Conservation (phyloP, 1,140 invertebrate genomes). For the Eurosta solidaginis region DNA sequence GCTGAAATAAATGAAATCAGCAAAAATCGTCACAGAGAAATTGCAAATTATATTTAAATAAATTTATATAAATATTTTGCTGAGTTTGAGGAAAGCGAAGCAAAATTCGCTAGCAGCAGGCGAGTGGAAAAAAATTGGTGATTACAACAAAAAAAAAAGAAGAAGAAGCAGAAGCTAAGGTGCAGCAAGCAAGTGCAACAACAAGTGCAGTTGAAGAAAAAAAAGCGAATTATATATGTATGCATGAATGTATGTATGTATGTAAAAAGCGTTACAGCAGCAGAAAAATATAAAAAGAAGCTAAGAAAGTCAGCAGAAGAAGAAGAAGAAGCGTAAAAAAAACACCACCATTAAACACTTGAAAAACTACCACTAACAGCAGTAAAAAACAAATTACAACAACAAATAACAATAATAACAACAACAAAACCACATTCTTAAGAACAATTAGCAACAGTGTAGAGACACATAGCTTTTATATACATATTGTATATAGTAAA, state of each 20-base stretch:
- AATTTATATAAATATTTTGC: slow-evolving; percentile 1
- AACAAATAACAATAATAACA: slow-evolving; percentile 15
- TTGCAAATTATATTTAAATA: slow-evolving; percentile 4
- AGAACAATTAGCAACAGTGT: slow-evolving; percentile 17
- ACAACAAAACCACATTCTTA: no score
- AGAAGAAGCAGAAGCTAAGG: neutral
- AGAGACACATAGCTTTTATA: slow-evolving; percentile 4
- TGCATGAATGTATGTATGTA: no score
- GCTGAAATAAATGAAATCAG: no score
- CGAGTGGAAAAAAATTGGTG: neutral
- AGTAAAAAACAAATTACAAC: slow-evolving; percentile 5
- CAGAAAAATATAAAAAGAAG: no score
- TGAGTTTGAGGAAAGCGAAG: neutral
- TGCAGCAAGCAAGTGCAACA: neutral
- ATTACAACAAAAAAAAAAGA: neutral
- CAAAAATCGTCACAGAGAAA: neutral
- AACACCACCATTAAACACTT: slow-evolving; percentile 21
- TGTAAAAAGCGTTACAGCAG: no score
- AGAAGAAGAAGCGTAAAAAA: neutral
- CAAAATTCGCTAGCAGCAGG: neutral
- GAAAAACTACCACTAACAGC: slow-evolving; percentile 24
- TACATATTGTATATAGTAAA: neutral
- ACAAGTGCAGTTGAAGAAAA: no score
- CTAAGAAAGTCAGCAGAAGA: neutral
- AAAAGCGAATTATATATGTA: no score